Evolutionary conservation across 2,888 invertebrate species (phyloP), one percentile per base, ranked within the genome.

Genomic region (Enchytraeus crypticus): DNA sequence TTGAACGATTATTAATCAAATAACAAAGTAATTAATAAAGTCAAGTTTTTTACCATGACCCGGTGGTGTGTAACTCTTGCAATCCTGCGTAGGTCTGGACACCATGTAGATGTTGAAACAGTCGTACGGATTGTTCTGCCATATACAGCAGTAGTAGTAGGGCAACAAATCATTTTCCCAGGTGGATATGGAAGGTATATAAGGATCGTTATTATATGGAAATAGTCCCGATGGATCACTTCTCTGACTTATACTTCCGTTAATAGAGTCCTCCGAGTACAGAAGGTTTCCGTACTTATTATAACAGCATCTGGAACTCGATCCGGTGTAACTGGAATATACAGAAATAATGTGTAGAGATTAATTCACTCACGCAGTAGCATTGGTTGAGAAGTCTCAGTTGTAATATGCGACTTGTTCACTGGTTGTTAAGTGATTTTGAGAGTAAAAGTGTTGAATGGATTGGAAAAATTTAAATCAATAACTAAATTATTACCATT

Each of bases 101-200:
- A 5, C 23, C 51, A 53, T 30, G 51, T 58, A 58, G 8, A 5
- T 11, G 26, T 54, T 53, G 34, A 29, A 58, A 34, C 58, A 58
- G 23, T 58, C 51, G 8, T 54, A 30, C 32, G 8, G 30, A 32
- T 58, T 27, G 3, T 21, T 21, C 29, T 58, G 51, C 51, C 51
- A 58, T 34, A 56, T 21, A 27, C 58, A 58, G 51, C 58, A 58
- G 34, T 30, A 54, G 58, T 32, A 58, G 26, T 45, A 58, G n/a
- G 58, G 58, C 18, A 30, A 8, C 11, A 58, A 11, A 53, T 58
- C 58, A 8, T 33, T 18, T 27, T 56, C 21, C 58, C 58, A 58
- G 51, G 55, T 57, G 5, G 51, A 55, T 5, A 58, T 23, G n/a
- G 45, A 29, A 21, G 58, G 58, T 5, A 58, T 51, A 30, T 32